Evolutionary conservation across 2,888 invertebrate species (phyloP).

Genomic region (Augiades crinisus): DNA sequence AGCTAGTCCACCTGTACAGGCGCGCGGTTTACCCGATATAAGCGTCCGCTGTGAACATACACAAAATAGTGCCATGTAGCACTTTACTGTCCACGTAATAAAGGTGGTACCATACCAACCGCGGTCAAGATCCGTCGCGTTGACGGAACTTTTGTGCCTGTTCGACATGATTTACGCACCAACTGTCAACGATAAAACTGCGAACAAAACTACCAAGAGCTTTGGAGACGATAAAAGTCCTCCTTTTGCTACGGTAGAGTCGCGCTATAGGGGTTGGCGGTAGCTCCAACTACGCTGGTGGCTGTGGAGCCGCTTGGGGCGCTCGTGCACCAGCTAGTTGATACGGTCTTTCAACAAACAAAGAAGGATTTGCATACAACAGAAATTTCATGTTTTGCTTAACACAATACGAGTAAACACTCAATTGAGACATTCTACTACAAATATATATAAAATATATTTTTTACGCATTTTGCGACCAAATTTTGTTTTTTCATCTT

Average conservation of each 20-base stretch:
- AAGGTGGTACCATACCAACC: constrained; percentile 46
- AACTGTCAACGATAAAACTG: constrained; percentile 45
- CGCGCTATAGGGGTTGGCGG: constrained; percentile 24
- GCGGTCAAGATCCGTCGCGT: constrained; percentile 44
- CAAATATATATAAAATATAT: neutral
- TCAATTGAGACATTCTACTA: constrained; percentile 14
- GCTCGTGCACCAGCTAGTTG: constrained; percentile 61
- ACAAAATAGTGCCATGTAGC: constrained; percentile 9
- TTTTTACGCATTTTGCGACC: too few relatives aligned
- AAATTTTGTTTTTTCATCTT: too few relatives aligned
- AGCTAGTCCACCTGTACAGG: constrained; percentile 19
- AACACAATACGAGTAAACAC: constrained; percentile 19
- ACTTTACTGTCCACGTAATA: constrained; percentile 34
- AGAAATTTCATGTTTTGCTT: constrained; percentile 38
- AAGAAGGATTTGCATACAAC: constrained; percentile 52
- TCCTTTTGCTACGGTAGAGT: constrained; percentile 9
- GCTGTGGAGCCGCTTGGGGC: constrained; percentile 51
- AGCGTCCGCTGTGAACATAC: too few relatives aligned
- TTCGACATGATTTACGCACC: constrained; percentile 57
- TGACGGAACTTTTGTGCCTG: constrained; percentile 57
- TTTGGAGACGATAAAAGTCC: constrained; percentile 27
- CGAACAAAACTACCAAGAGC: constrained; percentile 37
- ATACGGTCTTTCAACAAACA: constrained; percentile 59
- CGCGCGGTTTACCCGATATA: too few relatives aligned
- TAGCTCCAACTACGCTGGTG: constrained; percentile 45